These are phyloP conservation scores for Pipistrellus nathusii DNA, from an alignment of 2,797 vertebrate genomes.

Conservation along the genomic window DNA sequence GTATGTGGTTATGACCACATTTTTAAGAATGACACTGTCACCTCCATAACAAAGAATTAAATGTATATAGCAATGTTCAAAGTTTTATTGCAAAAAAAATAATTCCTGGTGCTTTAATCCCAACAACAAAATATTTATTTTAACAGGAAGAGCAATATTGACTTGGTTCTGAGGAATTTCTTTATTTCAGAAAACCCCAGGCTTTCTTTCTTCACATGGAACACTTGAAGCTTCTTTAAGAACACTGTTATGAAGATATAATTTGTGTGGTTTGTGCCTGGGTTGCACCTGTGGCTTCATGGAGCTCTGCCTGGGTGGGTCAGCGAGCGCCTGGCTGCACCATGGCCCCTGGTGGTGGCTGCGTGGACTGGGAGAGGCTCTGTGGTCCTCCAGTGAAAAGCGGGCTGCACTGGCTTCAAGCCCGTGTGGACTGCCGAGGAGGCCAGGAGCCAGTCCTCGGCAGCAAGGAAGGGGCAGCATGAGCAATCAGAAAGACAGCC, in stretches of 20 bases:
- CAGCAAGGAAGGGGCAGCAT: not conserved
- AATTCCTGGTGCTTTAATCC: slow-evolving; percentile 16
- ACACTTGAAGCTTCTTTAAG: not conserved
- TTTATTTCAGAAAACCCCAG: slow-evolving; percentile 53
- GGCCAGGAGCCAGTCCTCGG: not conserved
- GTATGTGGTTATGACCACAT: not conserved
- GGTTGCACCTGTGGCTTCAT: not conserved
- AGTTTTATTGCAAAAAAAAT: slow-evolving; percentile 33
- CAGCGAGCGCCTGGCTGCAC: not conserved
- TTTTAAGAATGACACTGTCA: not conserved
- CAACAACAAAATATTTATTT: not conserved
- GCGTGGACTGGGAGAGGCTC: not conserved
- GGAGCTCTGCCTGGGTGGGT: not conserved
- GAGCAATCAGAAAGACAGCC: not conserved
- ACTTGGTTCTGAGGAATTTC: not conserved
- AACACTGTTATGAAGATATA: not conserved
- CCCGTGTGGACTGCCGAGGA: not conserved
- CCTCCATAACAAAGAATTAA: not conserved
- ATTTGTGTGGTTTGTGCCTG: not conserved
- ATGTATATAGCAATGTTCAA: slow-evolving; percentile 31
- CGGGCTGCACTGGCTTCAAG: not conserved
- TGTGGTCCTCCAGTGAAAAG: not conserved
- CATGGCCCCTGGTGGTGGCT: not conserved
- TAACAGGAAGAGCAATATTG: not conserved
- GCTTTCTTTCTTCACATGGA: not conserved